Conservation (phyloP, 2,113 vertebrate genomes). For the Pluvianellus socialis region DNA sequence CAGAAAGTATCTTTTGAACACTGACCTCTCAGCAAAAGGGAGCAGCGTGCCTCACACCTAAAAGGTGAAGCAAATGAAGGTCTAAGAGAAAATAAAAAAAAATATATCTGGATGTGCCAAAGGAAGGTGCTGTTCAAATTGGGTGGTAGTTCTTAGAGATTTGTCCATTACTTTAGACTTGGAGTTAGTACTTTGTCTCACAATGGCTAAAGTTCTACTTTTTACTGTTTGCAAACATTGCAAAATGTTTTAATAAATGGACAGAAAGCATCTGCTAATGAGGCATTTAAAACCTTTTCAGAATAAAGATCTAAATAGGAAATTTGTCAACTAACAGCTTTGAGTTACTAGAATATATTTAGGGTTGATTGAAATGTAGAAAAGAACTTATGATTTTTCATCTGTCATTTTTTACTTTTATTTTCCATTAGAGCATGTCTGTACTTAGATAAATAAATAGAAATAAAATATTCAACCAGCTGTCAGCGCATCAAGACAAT, state of each 20-base stretch:
- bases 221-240: background rate
- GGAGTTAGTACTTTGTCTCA: background rate
- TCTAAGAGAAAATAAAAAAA: background rate
- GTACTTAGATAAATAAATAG: background rate
- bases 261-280: background rate
- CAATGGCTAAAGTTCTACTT: background rate
- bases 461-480: background rate
- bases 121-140: background rate
- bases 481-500: background rate
- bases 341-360: background rate
- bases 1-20: background rate
- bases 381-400: background rate
- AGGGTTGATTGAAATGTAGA: background rate
- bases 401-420: background rate
- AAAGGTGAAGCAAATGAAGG: background rate
- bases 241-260: background rate
- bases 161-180: background rate
- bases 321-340: background rate
- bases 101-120: background rate
- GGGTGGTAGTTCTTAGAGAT: background rate
- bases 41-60: background rate
- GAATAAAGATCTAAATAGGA: background rate
- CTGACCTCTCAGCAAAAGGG: background rate
- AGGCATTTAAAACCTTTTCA: background rate
- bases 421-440: background rate